These are phyloP conservation scores for Lophius americanus DNA, from an alignment of 2,797 vertebrate species.

Conservation along the genomic window DNA sequence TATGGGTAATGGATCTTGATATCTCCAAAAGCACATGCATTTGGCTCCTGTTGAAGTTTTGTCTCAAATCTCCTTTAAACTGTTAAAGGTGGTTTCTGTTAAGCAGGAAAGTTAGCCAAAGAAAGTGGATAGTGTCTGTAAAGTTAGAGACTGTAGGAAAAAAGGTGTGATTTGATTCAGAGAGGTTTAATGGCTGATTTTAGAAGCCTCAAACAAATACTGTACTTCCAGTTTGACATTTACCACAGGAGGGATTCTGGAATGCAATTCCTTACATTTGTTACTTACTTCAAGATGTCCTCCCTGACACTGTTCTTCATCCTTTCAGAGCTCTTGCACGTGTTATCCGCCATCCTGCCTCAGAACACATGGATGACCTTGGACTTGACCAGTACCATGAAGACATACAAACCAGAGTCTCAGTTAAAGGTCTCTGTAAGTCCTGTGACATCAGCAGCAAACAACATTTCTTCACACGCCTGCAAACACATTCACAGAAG, in stretches of 20 bases:
- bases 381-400: constrained; percentile 92
- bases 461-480: background rate
- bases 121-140: background rate
- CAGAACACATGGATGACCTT: constrained; percentile 89
- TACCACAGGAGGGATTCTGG: background rate
- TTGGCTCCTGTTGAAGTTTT: background rate
- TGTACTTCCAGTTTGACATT: background rate
- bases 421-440: constrained; percentile 93
- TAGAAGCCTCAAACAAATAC: background rate
- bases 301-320: constrained; percentile 28
- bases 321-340: constrained; percentile 91
- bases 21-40: too few relatives aligned
- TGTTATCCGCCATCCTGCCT: constrained; percentile 92
- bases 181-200: background rate
- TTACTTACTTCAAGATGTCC: constrained; percentile 5
- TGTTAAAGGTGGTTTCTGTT: background rate
- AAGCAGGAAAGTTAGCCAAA: background rate
- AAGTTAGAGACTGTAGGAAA: background rate
- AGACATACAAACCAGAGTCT: constrained; percentile 88
- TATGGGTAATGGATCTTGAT: background rate
- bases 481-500: background rate
- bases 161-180: background rate
- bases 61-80: background rate
- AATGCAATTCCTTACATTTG: background rate
- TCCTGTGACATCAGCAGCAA: constrained; percentile 47